phyloP scores from a whole-genome alignment of 2,888 invertebrate genomes.

The Neria commutata region DNA sequence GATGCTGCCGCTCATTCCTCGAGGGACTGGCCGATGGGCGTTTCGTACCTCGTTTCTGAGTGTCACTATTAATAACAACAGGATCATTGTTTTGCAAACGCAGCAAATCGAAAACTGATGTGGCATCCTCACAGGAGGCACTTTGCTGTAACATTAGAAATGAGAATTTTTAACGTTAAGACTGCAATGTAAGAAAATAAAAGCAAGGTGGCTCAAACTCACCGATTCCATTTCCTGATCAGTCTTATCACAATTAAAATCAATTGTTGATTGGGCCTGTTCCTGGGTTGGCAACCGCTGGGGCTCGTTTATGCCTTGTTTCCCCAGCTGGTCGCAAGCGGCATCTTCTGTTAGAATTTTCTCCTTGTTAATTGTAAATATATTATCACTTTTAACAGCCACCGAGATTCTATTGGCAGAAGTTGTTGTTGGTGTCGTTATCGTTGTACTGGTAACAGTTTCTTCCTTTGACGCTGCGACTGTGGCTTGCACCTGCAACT shows the following conservation, averaged over 20 bases:
- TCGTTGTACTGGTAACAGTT: not conserved
- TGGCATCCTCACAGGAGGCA: not conserved
- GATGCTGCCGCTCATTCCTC: no score
- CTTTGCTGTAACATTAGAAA: not conserved
- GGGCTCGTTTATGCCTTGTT: constrained; percentile 17
- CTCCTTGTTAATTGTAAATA: not conserved
- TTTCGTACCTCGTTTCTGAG: constrained; percentile 45
- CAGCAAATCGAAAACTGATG: constrained; percentile 22
- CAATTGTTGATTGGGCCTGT: constrained; percentile 36
- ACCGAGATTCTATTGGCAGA: no score
- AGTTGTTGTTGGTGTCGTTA: not conserved
- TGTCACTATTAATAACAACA: not conserved
- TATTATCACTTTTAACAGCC: not conserved
- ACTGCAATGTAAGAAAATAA: not conserved
- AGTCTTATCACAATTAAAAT: constrained; percentile 51
- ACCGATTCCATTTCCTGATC: constrained; percentile 45
- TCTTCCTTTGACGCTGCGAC: not conserved
- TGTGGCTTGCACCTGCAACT: not conserved
- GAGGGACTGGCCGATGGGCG: constrained; percentile 47
- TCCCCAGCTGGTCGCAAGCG: constrained; percentile 10
- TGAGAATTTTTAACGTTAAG: not conserved
- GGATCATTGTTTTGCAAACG: constrained; percentile 19
- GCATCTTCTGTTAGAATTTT: constrained; percentile 15
- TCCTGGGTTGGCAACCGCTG: constrained; percentile 32
- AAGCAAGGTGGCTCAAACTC: constrained; percentile 18